Evolutionary conservation across 1,140 invertebrate genomes (phyloP).

Genomic region (Gonioctena quinquepunctata): DNA sequence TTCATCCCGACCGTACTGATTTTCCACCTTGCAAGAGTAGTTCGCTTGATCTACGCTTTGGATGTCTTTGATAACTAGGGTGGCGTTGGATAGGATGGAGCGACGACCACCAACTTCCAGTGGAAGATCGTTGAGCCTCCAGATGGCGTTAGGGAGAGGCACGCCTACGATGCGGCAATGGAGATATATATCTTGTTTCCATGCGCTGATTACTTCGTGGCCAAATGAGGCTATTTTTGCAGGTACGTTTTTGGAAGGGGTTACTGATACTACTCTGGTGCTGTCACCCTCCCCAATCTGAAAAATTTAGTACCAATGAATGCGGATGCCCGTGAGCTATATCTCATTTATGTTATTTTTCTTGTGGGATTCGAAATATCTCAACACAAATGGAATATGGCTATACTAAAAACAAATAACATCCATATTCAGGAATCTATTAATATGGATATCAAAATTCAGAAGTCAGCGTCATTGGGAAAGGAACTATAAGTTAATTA

Average conservation of each 20-base stretch:
- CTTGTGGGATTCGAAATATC: too few relatives aligned
- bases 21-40: slow-evolving; percentile 85
- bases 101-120: slow-evolving; percentile 71
- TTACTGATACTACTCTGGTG: slow-evolving; percentile 74
- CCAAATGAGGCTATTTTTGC: slow-evolving; percentile 83
- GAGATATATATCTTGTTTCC: slow-evolving; percentile 81
- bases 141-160: slow-evolving; percentile 71
- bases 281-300: slow-evolving; percentile 78
- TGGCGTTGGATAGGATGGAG: slow-evolving; percentile 65
- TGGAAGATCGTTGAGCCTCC: slow-evolving; percentile 73
- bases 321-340: too few relatives aligned
- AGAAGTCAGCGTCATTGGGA: too few relatives aligned
- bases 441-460: too few relatives aligned
- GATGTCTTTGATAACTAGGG: slow-evolving; percentile 75
- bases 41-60: slow-evolving; percentile 85
- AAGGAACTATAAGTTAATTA: too few relatives aligned
- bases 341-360: too few relatives aligned
- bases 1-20: slow-evolving; percentile 81
- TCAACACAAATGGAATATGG: too few relatives aligned
- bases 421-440: too few relatives aligned
- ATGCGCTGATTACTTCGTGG: slow-evolving; percentile 74
- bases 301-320: slow-evolving; percentile 24
- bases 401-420: too few relatives aligned
- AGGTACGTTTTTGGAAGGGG: slow-evolving; percentile 78
- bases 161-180: slow-evolving; percentile 81